Evolutionary conservation across 2,113 vertebrate genomes (phyloP), one percentile per base, ranked within the genome.

Genomic region (Delphinapterus leucas): DNA sequence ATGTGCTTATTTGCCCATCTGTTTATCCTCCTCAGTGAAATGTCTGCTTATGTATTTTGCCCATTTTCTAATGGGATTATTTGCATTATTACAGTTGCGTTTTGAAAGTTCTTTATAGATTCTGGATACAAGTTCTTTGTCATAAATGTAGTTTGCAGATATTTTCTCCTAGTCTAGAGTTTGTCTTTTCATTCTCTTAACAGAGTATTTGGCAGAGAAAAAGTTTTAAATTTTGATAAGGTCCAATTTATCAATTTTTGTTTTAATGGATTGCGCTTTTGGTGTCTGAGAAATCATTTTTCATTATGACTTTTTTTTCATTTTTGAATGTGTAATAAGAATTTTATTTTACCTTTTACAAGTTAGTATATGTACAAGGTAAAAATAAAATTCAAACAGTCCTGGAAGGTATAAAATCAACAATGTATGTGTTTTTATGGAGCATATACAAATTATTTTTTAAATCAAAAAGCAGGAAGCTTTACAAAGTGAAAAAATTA

Each of bases 101-200:
- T 95, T 86, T 68, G 33, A 91, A 93, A 92, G 8, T 61, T 65
- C 61, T 82, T 97, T 82, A 55, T 47, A 53, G 21, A 79, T 90
- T 86, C 15, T 93, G 83, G 2, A 86, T 36, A 41, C 4, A 82
- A 90, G 4, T 74, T 93, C 38, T 96, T 86, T 79, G 41, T 92
- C 73, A 96, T 83, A 74, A 85, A 63, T 49, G 6, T 58, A 18
- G 7, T 55, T 86, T 73, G 14, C 8, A 91, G 82, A 63, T 65
- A 41, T 79, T 81, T 95, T 65, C 44, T 86, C 36, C 47, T 49
- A 26, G 7, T 53, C 68, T 26, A 7, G 49, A 82, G 20, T 47
- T 92, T 86, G 28, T 44, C n/a, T 88, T 93, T 80, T 76, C 26
- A 88, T 70, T 38, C 31, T 49, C 47, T 74, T 63, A 88, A 73